Percentiles rank a stretch among this genome's conserved stretches.
phyloP scores from a whole-genome alignment of 2,797 vertebrate genomes.

The Catharus ustulatus region DNA sequence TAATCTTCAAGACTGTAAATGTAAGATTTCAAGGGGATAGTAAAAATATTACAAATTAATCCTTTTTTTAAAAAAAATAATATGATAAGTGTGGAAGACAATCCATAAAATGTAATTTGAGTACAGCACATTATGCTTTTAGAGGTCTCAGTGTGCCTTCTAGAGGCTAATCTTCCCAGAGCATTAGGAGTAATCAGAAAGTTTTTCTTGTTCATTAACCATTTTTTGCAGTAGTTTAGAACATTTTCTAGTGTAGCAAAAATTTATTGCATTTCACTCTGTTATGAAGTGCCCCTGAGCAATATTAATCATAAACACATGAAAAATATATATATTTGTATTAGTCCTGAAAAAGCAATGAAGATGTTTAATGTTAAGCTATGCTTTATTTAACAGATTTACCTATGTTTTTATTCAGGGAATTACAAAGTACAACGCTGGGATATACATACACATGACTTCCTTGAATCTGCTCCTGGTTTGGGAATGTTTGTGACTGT shows the following conservation, averaged over 20 bases:
- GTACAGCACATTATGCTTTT: neutral
- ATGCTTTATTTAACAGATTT: neutral
- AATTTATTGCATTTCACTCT: neutral
- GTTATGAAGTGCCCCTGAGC: neutral
- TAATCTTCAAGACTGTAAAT: neutral
- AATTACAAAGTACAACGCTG: slow-evolving; percentile 87
- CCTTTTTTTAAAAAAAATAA: neutral
- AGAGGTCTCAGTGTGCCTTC: neutral
- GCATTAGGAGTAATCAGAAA: neutral
- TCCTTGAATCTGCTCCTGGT: slow-evolving; percentile 80
- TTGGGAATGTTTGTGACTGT: slow-evolving; percentile 87
- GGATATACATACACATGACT: slow-evolving; percentile 71
- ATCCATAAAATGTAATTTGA: neutral
- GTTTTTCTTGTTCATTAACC: neutral
- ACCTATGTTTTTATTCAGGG: slow-evolving; percentile 71
- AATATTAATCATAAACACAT: neutral
- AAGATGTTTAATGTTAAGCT: neutral
- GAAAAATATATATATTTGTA: neutral
- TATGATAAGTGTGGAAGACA: neutral
- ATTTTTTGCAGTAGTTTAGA: neutral
- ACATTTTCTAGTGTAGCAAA: neutral
- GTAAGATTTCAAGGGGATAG: neutral
- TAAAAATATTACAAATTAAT: neutral
- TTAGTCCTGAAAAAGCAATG: neutral
- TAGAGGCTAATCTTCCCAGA: neutral